phyloP scores from a whole-genome alignment of 2,888 invertebrate species.

The Rhingia campestris region DNA sequence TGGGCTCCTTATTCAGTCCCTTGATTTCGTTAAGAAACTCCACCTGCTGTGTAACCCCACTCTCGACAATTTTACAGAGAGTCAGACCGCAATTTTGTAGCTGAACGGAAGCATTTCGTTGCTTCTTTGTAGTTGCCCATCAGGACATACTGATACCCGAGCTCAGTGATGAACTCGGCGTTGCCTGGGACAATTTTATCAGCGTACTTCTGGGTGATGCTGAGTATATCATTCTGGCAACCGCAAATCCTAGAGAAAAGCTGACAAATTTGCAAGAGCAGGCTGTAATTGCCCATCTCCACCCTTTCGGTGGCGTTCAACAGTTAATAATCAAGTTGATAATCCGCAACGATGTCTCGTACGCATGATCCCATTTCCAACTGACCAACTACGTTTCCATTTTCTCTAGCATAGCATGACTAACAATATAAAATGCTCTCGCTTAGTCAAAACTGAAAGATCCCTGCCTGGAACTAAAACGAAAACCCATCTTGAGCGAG shows the following conservation, averaged over 20 bases:
- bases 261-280: slow-evolving; percentile 88
- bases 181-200: slow-evolving; percentile 88
- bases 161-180: slow-evolving; percentile 89
- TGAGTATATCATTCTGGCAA: slow-evolving; percentile 86
- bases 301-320: slow-evolving; percentile 87
- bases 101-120: slow-evolving; percentile 89
- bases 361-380: slow-evolving; percentile 94
- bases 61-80: slow-evolving; percentile 90
- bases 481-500: no score
- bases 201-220: slow-evolving; percentile 89
- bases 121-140: slow-evolving; percentile 91
- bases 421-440: no score
- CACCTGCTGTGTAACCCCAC: slow-evolving; percentile 90
- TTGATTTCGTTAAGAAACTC: slow-evolving; percentile 92
- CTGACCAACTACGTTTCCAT: slow-evolving; percentile 92
- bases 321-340: slow-evolving; percentile 86
- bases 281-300: slow-evolving; percentile 90
- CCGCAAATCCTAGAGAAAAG: slow-evolving; percentile 89
- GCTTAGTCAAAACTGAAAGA: no score
- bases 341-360: slow-evolving; percentile 91
- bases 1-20: slow-evolving; percentile 87
- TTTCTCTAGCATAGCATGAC: no score
- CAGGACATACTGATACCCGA: slow-evolving; percentile 91
- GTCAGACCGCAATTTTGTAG: slow-evolving; percentile 93
- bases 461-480: no score